A percentile compares a stretch with the other conserved stretches of the same genome.
Evolutionary conservation across 2,113 vertebrate species (phyloP).

Genomic region (Motacilla tschutschensis): DNA sequence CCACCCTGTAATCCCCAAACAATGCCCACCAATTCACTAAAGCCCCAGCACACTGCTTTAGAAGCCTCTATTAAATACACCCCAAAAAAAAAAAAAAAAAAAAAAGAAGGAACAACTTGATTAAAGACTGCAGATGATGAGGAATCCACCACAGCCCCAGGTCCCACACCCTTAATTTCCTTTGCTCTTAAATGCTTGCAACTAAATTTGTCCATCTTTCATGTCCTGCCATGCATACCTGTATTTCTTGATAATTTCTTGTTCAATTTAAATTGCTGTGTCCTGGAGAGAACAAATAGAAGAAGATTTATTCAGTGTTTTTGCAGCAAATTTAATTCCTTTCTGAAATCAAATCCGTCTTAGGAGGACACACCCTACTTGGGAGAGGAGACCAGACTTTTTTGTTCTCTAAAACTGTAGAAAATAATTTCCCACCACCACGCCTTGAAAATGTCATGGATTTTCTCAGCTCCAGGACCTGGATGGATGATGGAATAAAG

Average conservation of each 20-base stretch:
- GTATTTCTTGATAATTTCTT: not conserved
- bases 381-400: not conserved
- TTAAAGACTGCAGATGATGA: slow-evolving; percentile 1
- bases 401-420: not conserved
- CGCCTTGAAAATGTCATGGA: not conserved
- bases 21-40: not conserved
- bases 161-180: not conserved
- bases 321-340: not conserved
- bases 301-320: not conserved
- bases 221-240: not conserved
- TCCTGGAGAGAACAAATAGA: not conserved
- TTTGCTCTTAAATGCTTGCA: not conserved
- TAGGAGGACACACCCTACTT: not conserved
- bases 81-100: not conserved
- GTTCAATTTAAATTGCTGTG: not conserved
- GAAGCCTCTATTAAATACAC: not conserved
- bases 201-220: not conserved
- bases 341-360: not conserved
- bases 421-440: not conserved
- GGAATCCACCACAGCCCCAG: not conserved
- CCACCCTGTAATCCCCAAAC: not conserved
- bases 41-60: not conserved
- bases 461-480: not conserved
- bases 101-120: not conserved
- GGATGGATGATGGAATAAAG: not conserved